Evolutionary conservation across 1,140 invertebrate species (phyloP), one percentile per base, ranked within the genome.

Genomic region (Magallana ariakensis): DNA sequence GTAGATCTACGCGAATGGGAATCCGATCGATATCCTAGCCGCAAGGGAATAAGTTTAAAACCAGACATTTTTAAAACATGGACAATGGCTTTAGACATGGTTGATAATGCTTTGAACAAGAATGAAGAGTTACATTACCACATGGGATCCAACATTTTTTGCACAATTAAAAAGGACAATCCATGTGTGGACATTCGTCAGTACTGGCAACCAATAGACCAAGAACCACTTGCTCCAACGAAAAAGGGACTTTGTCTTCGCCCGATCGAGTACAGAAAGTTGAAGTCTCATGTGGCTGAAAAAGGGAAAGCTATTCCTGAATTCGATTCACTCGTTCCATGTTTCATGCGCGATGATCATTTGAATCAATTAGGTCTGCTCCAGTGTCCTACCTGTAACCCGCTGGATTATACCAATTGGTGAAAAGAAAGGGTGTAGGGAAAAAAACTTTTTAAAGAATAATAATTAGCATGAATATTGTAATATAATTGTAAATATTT

Each of bases 301-400:
- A 82, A 55, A 55, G 54, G 53, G 53, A 55, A 82, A 54, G n/a
- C 22, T 56, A 53, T 82, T 19, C 80, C 80, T 19, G 80, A 82
- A 2, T 55, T 82, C 16, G 46, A 54, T 26, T 53, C 33, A 19
- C 16, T 82, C 16, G n/a, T 19, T 19, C 80, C 80, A 56, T 82
- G 80, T 82, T 82, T 46, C 80, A 53, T 82, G 80, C 16, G 54
- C 22, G 80, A 82, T 55, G 80, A 82, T 55, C 80, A 82, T 82
- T 46, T 54, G 33, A 82, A 82, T 55, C 80, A 82, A 82, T 19
- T 54, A 55, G 80, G 80, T 16, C 22, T 82, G 80, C 54, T 82
- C 16, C 33, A 56, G 80, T 82, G 80, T 82, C 22, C 16, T 46
- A 53, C n/a, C n/a, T 82, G 80, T 53, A 82, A 55, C 53, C 80